phyloP scores from a whole-genome alignment of 35 echinoderm and acorn worm genomes.

The Apostichopus parvimensis region DNA sequence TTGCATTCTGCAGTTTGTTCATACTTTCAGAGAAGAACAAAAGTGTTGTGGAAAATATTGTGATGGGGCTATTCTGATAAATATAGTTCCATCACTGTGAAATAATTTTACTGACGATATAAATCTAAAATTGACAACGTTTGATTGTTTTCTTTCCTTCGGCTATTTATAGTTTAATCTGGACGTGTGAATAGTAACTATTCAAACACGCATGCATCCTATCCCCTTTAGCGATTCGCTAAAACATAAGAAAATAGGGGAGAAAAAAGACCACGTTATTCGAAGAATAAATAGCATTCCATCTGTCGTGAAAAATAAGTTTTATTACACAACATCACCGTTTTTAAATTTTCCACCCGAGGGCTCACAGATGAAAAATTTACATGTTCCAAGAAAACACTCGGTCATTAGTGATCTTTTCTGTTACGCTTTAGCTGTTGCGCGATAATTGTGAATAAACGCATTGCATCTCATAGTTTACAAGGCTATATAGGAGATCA shows the following conservation, averaged over 20 bases:
- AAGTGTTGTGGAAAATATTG: neutral
- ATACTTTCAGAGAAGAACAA: too few relatives aligned
- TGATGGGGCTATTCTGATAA: conserved; percentile 8
- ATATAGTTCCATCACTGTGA: neutral
- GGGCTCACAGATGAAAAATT: conserved; percentile 2
- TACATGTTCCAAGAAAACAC: conserved; percentile 24
- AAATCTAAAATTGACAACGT: too few relatives aligned
- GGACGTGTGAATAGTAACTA: too few relatives aligned
- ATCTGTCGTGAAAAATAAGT: neutral
- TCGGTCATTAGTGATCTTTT: conserved; percentile 4
- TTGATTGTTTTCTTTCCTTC: too few relatives aligned
- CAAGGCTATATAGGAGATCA: conserved; percentile 24
- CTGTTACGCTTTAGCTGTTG: conserved; percentile 30
- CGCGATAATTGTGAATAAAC: conserved; percentile 34
- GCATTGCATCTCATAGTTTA: conserved; percentile 26
- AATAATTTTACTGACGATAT: too few relatives aligned
- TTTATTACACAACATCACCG: neutral
- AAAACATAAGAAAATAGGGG: neutral
- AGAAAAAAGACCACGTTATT: neutral
- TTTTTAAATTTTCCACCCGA: conserved; percentile 18
- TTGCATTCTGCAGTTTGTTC: too few relatives aligned
- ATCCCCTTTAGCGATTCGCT: neutral
- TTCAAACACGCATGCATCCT: neutral
- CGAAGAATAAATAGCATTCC: conserved; percentile 9
- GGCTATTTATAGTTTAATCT: too few relatives aligned